Conservation (phyloP, 64 coral and sea anemone genomes). For the Stylophora pistillata region DNA sequence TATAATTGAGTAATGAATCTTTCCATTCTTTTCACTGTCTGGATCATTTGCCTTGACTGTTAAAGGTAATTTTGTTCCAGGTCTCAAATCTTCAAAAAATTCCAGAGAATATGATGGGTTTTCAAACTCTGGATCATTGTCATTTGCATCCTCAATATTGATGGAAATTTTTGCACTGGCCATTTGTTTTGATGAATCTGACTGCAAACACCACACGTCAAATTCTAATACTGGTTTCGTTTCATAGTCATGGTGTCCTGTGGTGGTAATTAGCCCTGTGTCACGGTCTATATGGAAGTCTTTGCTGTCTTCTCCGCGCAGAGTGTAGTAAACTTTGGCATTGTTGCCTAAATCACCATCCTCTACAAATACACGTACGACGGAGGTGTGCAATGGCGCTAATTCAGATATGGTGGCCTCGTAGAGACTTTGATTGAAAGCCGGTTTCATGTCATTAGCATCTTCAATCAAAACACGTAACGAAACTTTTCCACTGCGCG, state of each 20-base stretch:
- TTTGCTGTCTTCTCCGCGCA: slow-evolving; percentile 45
- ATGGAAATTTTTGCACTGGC: slow-evolving; percentile 68
- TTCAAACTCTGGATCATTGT: slow-evolving; percentile 77
- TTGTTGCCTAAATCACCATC: slow-evolving; percentile 66
- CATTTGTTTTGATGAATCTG: slow-evolving; percentile 20
- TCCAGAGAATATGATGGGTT: slow-evolving; percentile 56
- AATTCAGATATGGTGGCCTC: slow-evolving; percentile 51
- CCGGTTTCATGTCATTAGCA: slow-evolving; percentile 72
- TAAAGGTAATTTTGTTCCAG: slow-evolving; percentile 55
- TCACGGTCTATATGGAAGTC: slow-evolving; percentile 59
- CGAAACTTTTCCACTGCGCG: slow-evolving; percentile 29
- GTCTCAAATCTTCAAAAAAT: slow-evolving; percentile 66
- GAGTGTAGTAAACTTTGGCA: slow-evolving; percentile 63
- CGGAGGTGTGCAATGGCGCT: slow-evolving; percentile 24
- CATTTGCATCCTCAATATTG: slow-evolving; percentile 88
- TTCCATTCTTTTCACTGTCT: slow-evolving; percentile 79
- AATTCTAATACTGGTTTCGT: slow-evolving; percentile 46
- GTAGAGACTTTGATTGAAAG: slow-evolving; percentile 41
- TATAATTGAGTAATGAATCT: slow-evolving; percentile 66
- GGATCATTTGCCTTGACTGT: slow-evolving; percentile 72
- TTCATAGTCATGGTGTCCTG: slow-evolving; percentile 60
- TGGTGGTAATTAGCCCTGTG: slow-evolving; percentile 64
- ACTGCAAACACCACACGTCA: slow-evolving; percentile 66
- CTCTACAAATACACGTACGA: slow-evolving; percentile 53
- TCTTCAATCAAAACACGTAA: slow-evolving; percentile 46